Percentiles rank a stretch among this genome's conserved stretches.
phyloP scores from a whole-genome alignment of 2,888 invertebrate genomes.

The Cremastinae sp. region DNA sequence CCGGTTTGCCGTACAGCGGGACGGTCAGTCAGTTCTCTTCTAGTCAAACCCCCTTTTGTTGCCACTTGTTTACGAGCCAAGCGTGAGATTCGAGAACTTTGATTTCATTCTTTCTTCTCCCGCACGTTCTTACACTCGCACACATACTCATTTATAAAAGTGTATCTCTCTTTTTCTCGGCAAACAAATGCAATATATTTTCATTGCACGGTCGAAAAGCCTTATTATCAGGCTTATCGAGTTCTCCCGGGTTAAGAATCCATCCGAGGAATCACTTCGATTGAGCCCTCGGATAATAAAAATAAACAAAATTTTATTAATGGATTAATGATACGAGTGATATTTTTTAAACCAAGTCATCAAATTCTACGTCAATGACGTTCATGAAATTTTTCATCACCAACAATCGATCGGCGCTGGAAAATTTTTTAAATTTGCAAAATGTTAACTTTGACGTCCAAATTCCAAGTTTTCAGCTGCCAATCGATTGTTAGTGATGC shows the following conservation, averaged over 20 bases:
- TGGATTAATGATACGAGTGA: background rate
- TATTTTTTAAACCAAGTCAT: too few relatives aligned
- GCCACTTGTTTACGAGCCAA: constrained; percentile 77
- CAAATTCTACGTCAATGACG: too few relatives aligned
- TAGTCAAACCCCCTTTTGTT: constrained; percentile 72
- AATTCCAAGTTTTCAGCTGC: too few relatives aligned
- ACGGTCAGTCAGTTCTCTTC: constrained; percentile 71
- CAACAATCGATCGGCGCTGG: too few relatives aligned
- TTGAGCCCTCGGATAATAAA: constrained; percentile 21
- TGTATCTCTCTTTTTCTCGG: background rate
- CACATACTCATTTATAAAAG: constrained; percentile 23
- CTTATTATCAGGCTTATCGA: constrained; percentile 29
- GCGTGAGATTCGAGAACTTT: constrained; percentile 75
- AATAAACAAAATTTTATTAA: too few relatives aligned
- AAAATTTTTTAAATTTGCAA: too few relatives aligned
- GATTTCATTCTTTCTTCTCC: constrained; percentile 74
- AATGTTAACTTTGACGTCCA: too few relatives aligned
- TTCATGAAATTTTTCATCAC: too few relatives aligned
- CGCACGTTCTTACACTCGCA: constrained; percentile 34
- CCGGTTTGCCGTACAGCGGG: constrained; percentile 60
- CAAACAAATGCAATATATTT: background rate
- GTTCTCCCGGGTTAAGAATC: constrained; percentile 27
- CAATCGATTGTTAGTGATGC: too few relatives aligned
- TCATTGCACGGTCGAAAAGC: background rate
- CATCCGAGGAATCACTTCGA: constrained; percentile 50